These are phyloP conservation scores for Geopemphigus sp. DNA, from an alignment of 1,140 invertebrate species.

Conservation along the genomic window DNA sequence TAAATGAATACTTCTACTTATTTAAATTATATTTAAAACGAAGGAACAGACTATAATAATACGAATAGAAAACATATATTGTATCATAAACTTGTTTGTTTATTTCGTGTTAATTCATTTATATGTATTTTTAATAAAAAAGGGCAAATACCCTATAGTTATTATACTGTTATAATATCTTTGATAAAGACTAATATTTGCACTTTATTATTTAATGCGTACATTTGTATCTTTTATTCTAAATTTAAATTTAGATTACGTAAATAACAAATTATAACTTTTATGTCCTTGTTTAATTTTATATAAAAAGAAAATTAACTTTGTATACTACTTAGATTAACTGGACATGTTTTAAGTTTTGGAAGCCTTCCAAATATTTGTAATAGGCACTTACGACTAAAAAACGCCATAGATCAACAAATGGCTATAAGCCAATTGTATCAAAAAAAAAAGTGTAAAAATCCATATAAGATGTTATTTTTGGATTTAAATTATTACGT, in stretches of 20 bases:
- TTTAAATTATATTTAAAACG: no score
- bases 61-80: no score
- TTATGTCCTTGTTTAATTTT: neutral
- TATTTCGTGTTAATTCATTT: no score
- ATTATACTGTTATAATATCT: no score
- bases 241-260: conserved; percentile 4
- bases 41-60: no score
- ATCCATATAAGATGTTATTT: conserved; percentile 1
- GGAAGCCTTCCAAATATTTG: conserved; percentile 30
- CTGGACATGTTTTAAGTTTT: conserved; percentile 7
- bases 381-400: conserved; percentile 4
- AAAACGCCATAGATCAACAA: conserved; percentile 13
- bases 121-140: no score
- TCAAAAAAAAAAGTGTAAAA: conserved; percentile 11
- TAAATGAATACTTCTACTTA: no score
- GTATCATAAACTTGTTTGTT: no score
- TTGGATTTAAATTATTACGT: conserved; percentile 13
- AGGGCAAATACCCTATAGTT: no score
- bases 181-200: no score
- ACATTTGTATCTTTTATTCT: conserved; percentile 20
- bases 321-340: neutral
- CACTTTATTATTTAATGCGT: neutral
- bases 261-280: conserved; percentile 7
- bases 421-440: conserved; percentile 20
- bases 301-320: neutral